Conservation (phyloP, 1,140 invertebrate genomes). For the Lerema accius region DNA sequence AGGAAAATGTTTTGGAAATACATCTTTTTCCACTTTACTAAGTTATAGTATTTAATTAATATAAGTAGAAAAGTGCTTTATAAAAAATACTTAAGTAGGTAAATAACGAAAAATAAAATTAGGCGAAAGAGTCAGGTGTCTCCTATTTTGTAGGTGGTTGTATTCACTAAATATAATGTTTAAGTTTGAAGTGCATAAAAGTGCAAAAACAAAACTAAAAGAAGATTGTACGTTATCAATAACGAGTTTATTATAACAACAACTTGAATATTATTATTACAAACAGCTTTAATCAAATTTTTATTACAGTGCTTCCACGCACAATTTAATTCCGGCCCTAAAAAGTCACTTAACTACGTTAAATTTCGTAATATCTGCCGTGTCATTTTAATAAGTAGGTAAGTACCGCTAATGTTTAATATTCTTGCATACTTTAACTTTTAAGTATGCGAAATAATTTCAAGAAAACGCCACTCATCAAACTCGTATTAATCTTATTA, state of each 20-base stretch:
- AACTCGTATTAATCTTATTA: slow-evolving; percentile 27
- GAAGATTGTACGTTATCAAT: too few relatives aligned
- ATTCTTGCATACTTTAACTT: slow-evolving; percentile 20
- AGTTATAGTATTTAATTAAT: too few relatives aligned
- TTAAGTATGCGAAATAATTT: slow-evolving; percentile 11
- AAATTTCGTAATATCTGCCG: neutral
- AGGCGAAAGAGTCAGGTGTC: too few relatives aligned
- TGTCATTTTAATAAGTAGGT: slow-evolving; percentile 16
- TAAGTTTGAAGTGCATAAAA: too few relatives aligned
- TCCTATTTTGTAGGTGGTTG: too few relatives aligned
- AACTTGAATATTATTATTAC: too few relatives aligned
- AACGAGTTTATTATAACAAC: too few relatives aligned
- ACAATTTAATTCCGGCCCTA: neutral
- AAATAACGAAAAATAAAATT: too few relatives aligned
- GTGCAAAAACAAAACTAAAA: too few relatives aligned
- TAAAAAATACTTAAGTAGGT: too few relatives aligned
- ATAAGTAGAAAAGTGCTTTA: too few relatives aligned
- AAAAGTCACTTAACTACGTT: neutral
- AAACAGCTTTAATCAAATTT: neutral
- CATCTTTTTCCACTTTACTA: neutral
- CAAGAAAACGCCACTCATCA: slow-evolving; percentile 22
- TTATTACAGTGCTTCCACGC: neutral
- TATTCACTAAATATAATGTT: too few relatives aligned
- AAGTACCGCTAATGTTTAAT: slow-evolving; percentile 14
- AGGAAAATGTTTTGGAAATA: neutral